Percentiles rank a stretch among this genome's conserved stretches.
These are phyloP conservation scores for Chalcosyrphus nemorum DNA, from an alignment of 2,888 invertebrate genomes.

Conservation along the genomic window DNA sequence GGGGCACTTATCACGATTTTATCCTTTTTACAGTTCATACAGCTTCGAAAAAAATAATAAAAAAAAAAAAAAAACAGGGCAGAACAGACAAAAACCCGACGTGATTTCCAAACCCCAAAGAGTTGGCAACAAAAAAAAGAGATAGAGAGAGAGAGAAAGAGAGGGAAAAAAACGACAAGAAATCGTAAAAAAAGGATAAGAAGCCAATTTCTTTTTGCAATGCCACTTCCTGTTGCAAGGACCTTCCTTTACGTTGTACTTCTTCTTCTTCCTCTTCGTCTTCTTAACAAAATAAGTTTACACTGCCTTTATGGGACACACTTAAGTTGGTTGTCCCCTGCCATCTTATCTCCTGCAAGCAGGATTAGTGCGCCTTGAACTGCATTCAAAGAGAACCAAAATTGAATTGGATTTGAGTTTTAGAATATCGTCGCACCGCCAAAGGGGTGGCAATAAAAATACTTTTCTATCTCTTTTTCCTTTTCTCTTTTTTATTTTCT, in stretches of 20 bases:
- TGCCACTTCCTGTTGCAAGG: slow-evolving; percentile 48
- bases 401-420: slow-evolving; percentile 63
- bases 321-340: slow-evolving; percentile 53
- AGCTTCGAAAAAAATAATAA: slow-evolving; percentile 24
- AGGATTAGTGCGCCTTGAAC: slow-evolving; percentile 19
- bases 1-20: slow-evolving; percentile 71
- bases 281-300: slow-evolving; percentile 56
- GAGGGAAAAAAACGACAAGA: slow-evolving; percentile 24
- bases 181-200: slow-evolving; percentile 22
- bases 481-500: not conserved
- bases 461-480: not conserved
- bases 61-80: slow-evolving; percentile 30
- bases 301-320: slow-evolving; percentile 54
- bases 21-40: slow-evolving; percentile 64
- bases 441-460: slow-evolving; percentile 22
- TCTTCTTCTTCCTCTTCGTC: slow-evolving; percentile 1
- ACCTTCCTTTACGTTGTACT: slow-evolving; percentile 35
- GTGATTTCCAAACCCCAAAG: slow-evolving; percentile 52
- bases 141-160: no score
- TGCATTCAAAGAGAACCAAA: slow-evolving; percentile 43
- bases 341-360: not conserved
- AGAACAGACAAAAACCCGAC: slow-evolving; percentile 59
- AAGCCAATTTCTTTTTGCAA: slow-evolving; percentile 54
- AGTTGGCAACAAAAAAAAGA: slow-evolving; percentile 3
- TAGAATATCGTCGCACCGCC: slow-evolving; percentile 35